Conservation (phyloP, 2,888 invertebrate genomes). For the Latrodectus hesperus region DNA sequence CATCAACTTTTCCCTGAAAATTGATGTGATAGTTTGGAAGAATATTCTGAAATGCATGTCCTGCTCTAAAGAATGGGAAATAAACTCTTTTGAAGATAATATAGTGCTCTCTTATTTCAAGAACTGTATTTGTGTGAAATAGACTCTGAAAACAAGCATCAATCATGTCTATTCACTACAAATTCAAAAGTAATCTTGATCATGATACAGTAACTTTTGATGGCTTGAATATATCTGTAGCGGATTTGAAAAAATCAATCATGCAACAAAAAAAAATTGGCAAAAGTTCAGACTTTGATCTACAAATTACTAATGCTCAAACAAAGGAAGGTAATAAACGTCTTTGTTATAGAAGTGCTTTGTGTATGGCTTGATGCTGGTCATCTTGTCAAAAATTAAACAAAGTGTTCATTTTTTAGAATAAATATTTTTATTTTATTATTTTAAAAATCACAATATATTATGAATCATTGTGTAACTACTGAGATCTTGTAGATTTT, state of each 20-base stretch:
- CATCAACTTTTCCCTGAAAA: no score
- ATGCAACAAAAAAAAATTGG: conserved; percentile 95
- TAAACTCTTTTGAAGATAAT: no score
- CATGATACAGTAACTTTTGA: conserved; percentile 98
- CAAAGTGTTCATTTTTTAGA: neutral
- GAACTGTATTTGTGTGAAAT: no score
- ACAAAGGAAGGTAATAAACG: conserved; percentile 89
- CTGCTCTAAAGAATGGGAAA: no score
- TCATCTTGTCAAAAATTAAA: neutral
- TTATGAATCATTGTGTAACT: no score
- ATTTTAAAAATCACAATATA: no score
- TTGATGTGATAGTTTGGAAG: no score
- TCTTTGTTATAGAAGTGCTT: neutral
- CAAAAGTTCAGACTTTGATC: conserved; percentile 94
- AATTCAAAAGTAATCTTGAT: conserved; percentile 96
- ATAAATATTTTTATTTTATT: no score
- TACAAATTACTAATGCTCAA: conserved; percentile 97
- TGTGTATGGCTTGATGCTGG: conserved; percentile 1
- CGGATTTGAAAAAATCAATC: conserved; percentile 95
- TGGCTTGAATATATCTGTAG: conserved; percentile 95
- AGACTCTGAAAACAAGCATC: neutral
- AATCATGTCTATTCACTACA: conserved; percentile 96
- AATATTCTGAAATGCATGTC: no score
- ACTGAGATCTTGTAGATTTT: no score
- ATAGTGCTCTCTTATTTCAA: no score